Base-by-base conservation (phyloP, 2,797 vertebrate genomes). In the Acanthurus lineatus region DNA sequence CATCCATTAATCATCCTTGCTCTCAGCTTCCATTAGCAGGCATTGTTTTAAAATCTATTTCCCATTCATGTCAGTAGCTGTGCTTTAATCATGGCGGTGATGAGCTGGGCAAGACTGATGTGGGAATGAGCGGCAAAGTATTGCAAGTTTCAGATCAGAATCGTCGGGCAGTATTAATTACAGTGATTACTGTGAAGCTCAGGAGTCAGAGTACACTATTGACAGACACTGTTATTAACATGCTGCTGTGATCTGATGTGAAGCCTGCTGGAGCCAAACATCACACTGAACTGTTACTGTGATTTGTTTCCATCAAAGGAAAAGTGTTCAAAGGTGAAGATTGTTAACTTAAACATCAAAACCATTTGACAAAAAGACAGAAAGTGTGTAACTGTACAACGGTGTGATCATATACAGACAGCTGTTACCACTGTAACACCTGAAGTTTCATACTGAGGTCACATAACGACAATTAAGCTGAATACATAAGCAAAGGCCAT, bases 11-110 rank as follows among this genome's bases (percentile, higher is more conserved):
- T 96, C 94, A 95, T 88, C 76, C 89, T 76, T 73, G 84, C 91
- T 86, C 93, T 94, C 93, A 93, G 90, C 92, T 93, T 93, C 88
- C 90, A 95, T 95, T 94, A 93, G 86, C 77, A 76, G 78, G 77
- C 79, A 89, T 90, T 93, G 89, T 92, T 94, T 91, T 84, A 88
- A 93, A 94, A 96, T 95, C 91, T 93, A 90, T 91, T 94, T 94
- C 92, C 94, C 93, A 89, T 93, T 93, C 92, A 91, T 59, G 85
- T 93, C 94, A 93, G 84, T 85, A 89, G 86, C 82, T 44, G 73
- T 58, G 84, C 79, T 91, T 92, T 93, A 89, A 91, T 93, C 89
- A 92, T 62, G 74, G 80, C 60, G 17, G 66, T 42, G 83, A 77
- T 74, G 71, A 86, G 66, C 72, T 69, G 81, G 84, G 83, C 83